These are phyloP conservation scores for Asteroscopus sphinx DNA, from an alignment of 2,888 invertebrate species.

Conservation along the genomic window DNA sequence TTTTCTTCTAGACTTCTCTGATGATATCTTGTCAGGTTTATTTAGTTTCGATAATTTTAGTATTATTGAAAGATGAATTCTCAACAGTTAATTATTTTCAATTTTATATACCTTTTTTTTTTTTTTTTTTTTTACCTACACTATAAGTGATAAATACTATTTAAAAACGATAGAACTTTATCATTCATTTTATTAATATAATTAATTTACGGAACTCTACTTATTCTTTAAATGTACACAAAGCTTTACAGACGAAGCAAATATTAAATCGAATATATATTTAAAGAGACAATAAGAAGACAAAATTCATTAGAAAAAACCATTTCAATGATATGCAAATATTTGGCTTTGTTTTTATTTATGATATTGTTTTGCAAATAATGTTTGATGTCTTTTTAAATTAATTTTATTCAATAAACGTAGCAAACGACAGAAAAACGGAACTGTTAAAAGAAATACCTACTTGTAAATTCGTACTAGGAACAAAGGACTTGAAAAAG, in stretches of 20 bases:
- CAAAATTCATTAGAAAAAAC: background rate
- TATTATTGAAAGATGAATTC: background rate
- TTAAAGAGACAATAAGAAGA: background rate
- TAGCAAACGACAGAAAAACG: background rate
- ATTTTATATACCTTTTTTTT: too few relatives aligned
- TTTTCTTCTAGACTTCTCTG: background rate
- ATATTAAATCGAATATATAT: background rate
- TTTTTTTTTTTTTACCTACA: too few relatives aligned
- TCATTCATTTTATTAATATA: too few relatives aligned
- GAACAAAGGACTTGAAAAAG: too few relatives aligned
- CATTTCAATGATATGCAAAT: slow-evolving; percentile 1
- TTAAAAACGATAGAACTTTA: too few relatives aligned
- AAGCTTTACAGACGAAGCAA: background rate
- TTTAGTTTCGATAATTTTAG: background rate
- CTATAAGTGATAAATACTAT: too few relatives aligned
- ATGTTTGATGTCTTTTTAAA: slow-evolving; percentile 1
- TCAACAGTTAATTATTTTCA: too few relatives aligned
- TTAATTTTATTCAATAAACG: slow-evolving; percentile 2
- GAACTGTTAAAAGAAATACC: background rate
- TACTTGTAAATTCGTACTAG: background rate
- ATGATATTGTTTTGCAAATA: background rate
- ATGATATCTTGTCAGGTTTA: background rate
- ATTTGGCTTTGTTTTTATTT: slow-evolving; percentile 1
- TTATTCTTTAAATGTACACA: background rate
- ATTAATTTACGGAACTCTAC: background rate